These are phyloP conservation scores for Toxotes chatareus DNA, from an alignment of 2,113 vertebrate genomes.

Conservation along the genomic window DNA sequence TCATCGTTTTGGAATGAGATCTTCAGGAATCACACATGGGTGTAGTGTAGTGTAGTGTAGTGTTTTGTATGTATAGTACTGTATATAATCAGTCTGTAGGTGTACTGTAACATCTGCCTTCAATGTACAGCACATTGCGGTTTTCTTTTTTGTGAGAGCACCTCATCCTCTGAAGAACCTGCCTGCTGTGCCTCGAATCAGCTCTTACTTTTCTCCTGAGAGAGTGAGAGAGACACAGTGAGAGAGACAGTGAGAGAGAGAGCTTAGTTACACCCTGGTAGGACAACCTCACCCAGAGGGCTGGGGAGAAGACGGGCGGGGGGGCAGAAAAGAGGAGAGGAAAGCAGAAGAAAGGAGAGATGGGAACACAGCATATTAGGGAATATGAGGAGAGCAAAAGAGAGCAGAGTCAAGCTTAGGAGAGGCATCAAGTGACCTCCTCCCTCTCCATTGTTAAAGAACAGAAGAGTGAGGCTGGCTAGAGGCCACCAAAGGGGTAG, in stretches of 20 bases:
- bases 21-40: background rate
- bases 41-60: background rate
- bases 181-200: slow-evolving; percentile 32
- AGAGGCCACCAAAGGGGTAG: slow-evolving; percentile 76
- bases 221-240: background rate
- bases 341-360: slow-evolving; percentile 61
- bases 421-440: slow-evolving; percentile 80
- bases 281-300: slow-evolving; percentile 75
- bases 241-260: background rate
- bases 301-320: slow-evolving; percentile 28
- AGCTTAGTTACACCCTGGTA: slow-evolving; percentile 65
- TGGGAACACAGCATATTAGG: slow-evolving; percentile 59
- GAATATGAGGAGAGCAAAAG: slow-evolving; percentile 70
- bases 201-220: slow-evolving; percentile 52
- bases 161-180: slow-evolving; percentile 33
- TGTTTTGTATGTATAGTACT: background rate
- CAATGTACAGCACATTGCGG: slow-evolving; percentile 6
- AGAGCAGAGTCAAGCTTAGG: slow-evolving; percentile 63
- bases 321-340: slow-evolving; percentile 16
- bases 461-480: slow-evolving; percentile 74
- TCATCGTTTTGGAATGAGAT: background rate
- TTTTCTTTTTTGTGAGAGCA: background rate
- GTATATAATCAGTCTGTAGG: background rate
- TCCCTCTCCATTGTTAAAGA: slow-evolving; percentile 76
- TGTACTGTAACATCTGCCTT: slow-evolving; percentile 23